Evolutionary conservation across 2,888 invertebrate species (phyloP), one percentile per base, ranked within the genome.

Genomic region (Orthonychiurus folsomi): DNA sequence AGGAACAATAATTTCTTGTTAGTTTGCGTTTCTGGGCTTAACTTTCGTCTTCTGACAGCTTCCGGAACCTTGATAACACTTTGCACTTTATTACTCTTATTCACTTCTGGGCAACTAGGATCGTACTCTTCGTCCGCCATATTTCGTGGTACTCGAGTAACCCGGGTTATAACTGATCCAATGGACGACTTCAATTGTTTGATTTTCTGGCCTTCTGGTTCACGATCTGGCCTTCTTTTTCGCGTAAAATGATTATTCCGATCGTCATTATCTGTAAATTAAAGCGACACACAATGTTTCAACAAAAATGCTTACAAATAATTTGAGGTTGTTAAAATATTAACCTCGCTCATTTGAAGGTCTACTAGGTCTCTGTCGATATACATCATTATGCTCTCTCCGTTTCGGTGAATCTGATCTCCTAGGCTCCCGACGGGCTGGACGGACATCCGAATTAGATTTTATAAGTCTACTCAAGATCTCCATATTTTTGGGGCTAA

Each of bases 111-210:
- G 23, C 54, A 24, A 24, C 54, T 54, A 24, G 54, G 54, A 20
- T 54, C 54, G 25, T 54, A 54, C 23, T 54, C 54, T 20, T 54
- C 54, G 2, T 54, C 54, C 18, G n/a, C n/a, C n/a, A n/a, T n/a
- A n/a, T n/a, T n/a, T n/a, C 9, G 53, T 20, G 9, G 48, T 48
- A 15, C 48, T 15, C 56, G 15, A 15, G 15, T 9, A 56, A 27
- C 18, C n/a, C 20, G 3, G 5, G 26, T 27, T 56, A 15, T 5
- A 5, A 56, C 56, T 15, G 56, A 48, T 18, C 48, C 15, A 48
- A 48, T 48, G 12, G 48, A 27, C 15, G 56, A 56, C 26, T 15
- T 15, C 9, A 23, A 5, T 53, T 23, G 53, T 53, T 12, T n/a
- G 9, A 23, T 5, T 5, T 9, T n/a, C 5, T 53, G 9, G 9